A percentile compares a stretch with the other conserved stretches of the same genome.
Conservation (phyloP, 2,888 invertebrate species). For the Cosmia pyralina region DNA sequence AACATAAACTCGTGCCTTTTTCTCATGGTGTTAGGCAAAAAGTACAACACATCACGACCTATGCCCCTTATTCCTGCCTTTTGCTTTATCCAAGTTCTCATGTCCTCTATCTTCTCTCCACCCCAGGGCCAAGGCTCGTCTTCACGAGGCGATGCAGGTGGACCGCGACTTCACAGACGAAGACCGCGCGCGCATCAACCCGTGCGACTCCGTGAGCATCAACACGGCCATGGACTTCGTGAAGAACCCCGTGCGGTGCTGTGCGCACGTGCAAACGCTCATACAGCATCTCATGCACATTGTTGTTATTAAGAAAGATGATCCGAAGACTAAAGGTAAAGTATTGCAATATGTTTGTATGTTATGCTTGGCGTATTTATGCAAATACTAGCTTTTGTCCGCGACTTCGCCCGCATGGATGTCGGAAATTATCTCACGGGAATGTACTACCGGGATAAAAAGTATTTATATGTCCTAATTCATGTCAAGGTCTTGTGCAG, state of each 20-base stretch:
- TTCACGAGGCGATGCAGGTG: conserved; percentile 97
- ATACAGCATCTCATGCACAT: conserved; percentile 96
- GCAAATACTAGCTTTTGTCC: too few species aligned
- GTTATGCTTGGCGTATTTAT: not conserved
- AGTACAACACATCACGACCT: too few species aligned
- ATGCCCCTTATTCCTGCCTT: not conserved
- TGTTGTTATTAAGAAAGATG: conserved; percentile 96
- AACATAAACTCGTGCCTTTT: too few species aligned
- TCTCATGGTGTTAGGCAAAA: too few species aligned
- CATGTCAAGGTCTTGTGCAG: too few species aligned
- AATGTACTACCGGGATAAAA: too few species aligned
- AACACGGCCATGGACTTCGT: conserved; percentile 97
- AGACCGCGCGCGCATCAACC: conserved; percentile 97
- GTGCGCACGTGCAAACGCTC: conserved; percentile 96
- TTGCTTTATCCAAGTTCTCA: not conserved
- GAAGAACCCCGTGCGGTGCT: conserved; percentile 98
- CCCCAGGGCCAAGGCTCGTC: conserved; percentile 96
- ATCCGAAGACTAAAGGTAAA: conserved; percentile 94
- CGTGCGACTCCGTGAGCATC: conserved; percentile 97
- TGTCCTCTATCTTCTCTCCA: not conserved
- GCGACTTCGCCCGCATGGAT: too few species aligned
- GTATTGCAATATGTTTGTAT: not conserved
- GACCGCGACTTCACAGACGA: conserved; percentile 96
- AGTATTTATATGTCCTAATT: too few species aligned
- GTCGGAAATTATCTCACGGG: too few species aligned